Conservation (phyloP, 2,888 invertebrate genomes). For the Timema cristinae region DNA sequence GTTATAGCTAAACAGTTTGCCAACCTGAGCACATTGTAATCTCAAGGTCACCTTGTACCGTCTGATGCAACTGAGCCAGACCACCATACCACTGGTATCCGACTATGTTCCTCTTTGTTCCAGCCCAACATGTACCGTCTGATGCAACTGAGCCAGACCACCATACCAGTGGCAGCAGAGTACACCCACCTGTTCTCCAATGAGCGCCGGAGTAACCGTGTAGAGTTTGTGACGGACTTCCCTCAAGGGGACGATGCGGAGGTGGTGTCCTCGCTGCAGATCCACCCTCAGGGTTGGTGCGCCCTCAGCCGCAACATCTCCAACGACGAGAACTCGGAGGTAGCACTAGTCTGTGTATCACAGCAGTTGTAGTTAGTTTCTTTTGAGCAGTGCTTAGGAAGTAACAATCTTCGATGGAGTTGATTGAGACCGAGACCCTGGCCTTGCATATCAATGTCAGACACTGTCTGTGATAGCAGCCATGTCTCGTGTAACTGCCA, state of each 20-base stretch:
- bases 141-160: slow-evolving; percentile 82
- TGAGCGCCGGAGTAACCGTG: slow-evolving; percentile 70
- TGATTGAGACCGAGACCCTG: too few species aligned
- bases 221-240: slow-evolving; percentile 89
- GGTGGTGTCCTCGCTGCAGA: slow-evolving; percentile 83
- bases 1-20: too few species aligned
- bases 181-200: slow-evolving; percentile 78
- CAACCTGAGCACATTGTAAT: slow-evolving; percentile 23
- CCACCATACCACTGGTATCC: slow-evolving; percentile 75
- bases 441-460: too few species aligned
- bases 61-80: slow-evolving; percentile 82
- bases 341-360: slow-evolving; percentile 40
- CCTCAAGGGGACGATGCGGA: slow-evolving; percentile 82
- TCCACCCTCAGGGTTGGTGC: slow-evolving; percentile 88
- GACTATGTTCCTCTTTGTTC: slow-evolving; percentile 71
- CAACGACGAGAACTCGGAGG: slow-evolving; percentile 80
- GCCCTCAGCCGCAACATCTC: slow-evolving; percentile 84
- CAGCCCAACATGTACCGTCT: slow-evolving; percentile 85
- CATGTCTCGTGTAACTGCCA: too few species aligned
- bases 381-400: too few species aligned
- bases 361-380: slow-evolving; percentile 14
- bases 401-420: too few species aligned
- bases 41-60: slow-evolving; percentile 83
- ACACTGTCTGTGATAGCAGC: too few species aligned
- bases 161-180: slow-evolving; percentile 73